These are phyloP conservation scores for Anser brachyrhynchus DNA, from an alignment of 2,113 vertebrate species.

Conservation along the genomic window DNA sequence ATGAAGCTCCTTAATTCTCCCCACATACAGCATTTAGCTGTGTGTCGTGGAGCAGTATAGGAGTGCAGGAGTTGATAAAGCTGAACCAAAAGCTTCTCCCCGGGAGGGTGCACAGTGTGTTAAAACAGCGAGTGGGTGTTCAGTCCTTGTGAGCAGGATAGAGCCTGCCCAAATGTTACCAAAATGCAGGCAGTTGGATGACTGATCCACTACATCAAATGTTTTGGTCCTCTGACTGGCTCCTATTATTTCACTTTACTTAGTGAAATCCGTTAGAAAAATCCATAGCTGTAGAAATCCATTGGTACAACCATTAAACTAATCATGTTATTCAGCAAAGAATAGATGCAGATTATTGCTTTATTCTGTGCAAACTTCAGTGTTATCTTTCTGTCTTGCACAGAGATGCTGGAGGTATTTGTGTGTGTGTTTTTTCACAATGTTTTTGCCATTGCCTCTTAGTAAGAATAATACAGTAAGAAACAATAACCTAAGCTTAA, in stretches of 20 bases:
- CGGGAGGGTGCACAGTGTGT: not conserved
- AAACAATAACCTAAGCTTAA: not conserved
- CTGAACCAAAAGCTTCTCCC: not conserved
- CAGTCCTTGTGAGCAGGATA: not conserved
- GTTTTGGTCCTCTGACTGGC: rapidly evolving
- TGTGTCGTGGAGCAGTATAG: rapidly evolving
- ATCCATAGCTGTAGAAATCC: not conserved
- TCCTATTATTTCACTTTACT: not conserved
- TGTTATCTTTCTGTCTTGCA: not conserved
- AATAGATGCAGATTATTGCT: not conserved
- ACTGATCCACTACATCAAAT: not conserved
- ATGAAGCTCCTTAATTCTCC: not conserved
- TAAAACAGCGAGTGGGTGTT: not conserved
- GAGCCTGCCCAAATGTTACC: not conserved
- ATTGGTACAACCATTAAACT: not conserved
- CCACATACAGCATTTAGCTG: rapidly evolving
- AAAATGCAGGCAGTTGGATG: not conserved
- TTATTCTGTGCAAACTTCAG: not conserved
- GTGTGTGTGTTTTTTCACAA: not conserved
- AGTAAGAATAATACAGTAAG: not conserved
- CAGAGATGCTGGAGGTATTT: not conserved
- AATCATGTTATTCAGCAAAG: not conserved
- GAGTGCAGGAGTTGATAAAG: not conserved
- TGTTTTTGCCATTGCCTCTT: not conserved
- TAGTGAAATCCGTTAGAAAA: too few relatives aligned